phyloP scores from a whole-genome alignment of 1,140 invertebrate species.

The Procambarus virginalis region DNA sequence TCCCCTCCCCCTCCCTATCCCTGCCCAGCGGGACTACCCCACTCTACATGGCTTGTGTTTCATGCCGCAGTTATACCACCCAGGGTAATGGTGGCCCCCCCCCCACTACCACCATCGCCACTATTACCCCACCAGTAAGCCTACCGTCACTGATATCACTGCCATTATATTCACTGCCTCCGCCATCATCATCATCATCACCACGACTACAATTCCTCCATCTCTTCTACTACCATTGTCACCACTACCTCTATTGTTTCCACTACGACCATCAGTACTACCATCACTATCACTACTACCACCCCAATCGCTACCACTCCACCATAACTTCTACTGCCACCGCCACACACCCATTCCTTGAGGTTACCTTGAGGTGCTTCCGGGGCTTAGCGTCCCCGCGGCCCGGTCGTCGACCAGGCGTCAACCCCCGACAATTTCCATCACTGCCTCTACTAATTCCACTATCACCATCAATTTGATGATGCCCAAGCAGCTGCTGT shows the following conservation, averaged over 20 bases:
- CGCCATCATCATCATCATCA: not conserved
- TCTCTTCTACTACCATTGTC: not conserved
- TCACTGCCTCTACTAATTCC: not conserved
- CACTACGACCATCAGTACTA: not conserved
- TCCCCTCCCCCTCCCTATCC: conserved; percentile 7
- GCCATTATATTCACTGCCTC: not conserved
- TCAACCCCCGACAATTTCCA: not conserved
- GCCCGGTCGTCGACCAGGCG: too few species aligned
- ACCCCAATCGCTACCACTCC: not conserved
- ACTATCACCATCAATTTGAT: too few species aligned
- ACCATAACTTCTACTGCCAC: not conserved
- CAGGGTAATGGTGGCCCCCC: conserved; percentile 27
- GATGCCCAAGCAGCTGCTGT: too few species aligned
- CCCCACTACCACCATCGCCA: not conserved
- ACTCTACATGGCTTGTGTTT: conserved; percentile 54
- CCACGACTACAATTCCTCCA: not conserved
- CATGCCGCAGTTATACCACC: conserved; percentile 42
- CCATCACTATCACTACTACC: not conserved
- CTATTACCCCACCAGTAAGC: not conserved
- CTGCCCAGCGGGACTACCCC: not conserved
- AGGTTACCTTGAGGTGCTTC: too few species aligned
- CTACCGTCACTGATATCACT: not conserved
- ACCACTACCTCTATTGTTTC: not conserved
- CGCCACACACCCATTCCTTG: not conserved
- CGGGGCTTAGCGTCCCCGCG: too few species aligned